Evolutionary conservation across 2,113 vertebrate species (phyloP).

Genomic region (Eurypyga helias): DNA sequence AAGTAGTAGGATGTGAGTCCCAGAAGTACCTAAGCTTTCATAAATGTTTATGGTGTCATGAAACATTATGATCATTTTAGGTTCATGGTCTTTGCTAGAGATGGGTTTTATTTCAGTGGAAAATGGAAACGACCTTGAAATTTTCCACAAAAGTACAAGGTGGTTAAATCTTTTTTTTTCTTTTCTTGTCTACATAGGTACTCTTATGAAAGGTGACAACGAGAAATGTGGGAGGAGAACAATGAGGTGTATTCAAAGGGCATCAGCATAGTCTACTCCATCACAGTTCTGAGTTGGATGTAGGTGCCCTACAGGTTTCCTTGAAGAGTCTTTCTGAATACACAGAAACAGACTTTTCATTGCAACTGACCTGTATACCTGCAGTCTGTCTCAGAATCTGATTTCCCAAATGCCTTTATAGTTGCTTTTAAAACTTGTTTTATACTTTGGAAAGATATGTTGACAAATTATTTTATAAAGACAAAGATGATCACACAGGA

Average conservation of each 20-base stretch:
- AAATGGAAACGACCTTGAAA: constrained; percentile 2
- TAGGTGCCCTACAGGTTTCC: not conserved
- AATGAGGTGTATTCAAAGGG: not conserved
- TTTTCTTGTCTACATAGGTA: not conserved
- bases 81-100: not conserved
- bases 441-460: not conserved
- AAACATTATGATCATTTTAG: not conserved
- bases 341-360: not conserved
- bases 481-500: not conserved
- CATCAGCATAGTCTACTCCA: not conserved
- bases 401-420: not conserved
- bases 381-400: not conserved
- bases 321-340: not conserved
- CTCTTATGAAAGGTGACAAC: not conserved
- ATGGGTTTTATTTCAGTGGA: not conserved
- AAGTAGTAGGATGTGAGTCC: not conserved
- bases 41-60: not conserved
- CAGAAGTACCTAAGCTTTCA: not conserved
- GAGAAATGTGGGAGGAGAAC: not conserved
- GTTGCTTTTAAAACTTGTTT: not conserved
- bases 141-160: not conserved
- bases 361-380: not conserved
- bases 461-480: not conserved
- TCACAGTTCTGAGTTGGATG: not conserved
- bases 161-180: not conserved